Evolutionary conservation across 2,797 vertebrate genomes (phyloP).

Genomic region (Atherinosoma microstoma): DNA sequence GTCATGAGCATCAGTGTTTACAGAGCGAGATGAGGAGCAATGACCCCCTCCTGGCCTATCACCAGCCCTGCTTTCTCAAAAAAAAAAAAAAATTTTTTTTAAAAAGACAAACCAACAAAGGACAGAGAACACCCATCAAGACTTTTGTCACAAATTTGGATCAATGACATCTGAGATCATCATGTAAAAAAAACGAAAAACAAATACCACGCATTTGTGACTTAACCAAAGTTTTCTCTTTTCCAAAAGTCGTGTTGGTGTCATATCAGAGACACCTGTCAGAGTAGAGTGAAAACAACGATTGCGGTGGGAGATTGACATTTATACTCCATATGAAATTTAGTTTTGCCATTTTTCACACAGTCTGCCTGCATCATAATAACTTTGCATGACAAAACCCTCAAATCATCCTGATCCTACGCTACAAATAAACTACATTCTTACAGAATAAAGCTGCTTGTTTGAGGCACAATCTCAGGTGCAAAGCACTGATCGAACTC

Average conservation of each 20-base stretch:
- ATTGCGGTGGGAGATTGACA: conserved; percentile 13
- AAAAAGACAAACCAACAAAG: conserved; percentile 37
- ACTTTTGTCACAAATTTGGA: conserved; percentile 26
- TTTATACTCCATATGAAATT: neutral
- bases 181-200: conserved; percentile 1
- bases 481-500: conserved; percentile 1
- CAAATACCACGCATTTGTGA: conserved; percentile 28
- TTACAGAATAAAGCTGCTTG: neutral
- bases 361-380: neutral
- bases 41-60: conserved; percentile 41
- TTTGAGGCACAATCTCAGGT: neutral
- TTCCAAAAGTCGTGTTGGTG: neutral
- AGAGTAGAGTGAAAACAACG: conserved; percentile 30
- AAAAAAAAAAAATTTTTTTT: conserved; percentile 10
- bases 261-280: conserved; percentile 27
- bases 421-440: neutral
- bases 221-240: conserved; percentile 7
- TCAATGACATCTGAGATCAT: conserved; percentile 39
- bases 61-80: conserved; percentile 45
- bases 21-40: conserved; percentile 53
- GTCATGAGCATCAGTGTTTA: conserved; percentile 63
- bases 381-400: neutral
- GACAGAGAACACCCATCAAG: conserved; percentile 33
- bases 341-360: neutral
- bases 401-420: neutral